These are phyloP conservation scores for Drosophila watanabei DNA, from an alignment of 1,140 invertebrate species.

Conservation along the genomic window DNA sequence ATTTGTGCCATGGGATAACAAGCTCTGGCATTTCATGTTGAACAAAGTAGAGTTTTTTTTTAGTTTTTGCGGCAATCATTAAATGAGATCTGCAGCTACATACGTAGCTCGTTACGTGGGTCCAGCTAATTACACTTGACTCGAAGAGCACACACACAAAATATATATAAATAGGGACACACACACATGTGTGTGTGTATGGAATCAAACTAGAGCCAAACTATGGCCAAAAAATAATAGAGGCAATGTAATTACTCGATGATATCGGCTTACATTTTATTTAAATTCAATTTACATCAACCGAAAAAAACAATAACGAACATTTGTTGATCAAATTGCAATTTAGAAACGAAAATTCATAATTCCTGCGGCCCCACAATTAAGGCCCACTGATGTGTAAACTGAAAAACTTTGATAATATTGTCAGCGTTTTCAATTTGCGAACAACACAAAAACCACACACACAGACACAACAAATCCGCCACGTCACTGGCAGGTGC, in stretches of 20 bases:
- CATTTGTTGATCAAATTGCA: slow-evolving; percentile 80
- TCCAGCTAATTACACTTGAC: slow-evolving; percentile 39
- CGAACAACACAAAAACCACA: slow-evolving; percentile 55
- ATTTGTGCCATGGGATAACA: slow-evolving; percentile 31
- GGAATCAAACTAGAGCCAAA: slow-evolving; percentile 1
- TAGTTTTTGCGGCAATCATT: slow-evolving; percentile 13
- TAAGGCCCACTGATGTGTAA: slow-evolving; percentile 82
- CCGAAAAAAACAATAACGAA: slow-evolving; percentile 72
- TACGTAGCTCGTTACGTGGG: slow-evolving; percentile 51
- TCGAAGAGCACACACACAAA: slow-evolving; percentile 18
- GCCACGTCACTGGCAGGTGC: slow-evolving; percentile 58
- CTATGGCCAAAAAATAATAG: background rate
- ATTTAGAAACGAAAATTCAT: slow-evolving; percentile 75
- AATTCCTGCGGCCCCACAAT: slow-evolving; percentile 54
- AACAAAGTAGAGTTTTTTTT: slow-evolving; percentile 33
- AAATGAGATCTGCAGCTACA: slow-evolving; percentile 53
- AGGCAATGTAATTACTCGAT: slow-evolving; percentile 71
- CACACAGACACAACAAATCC: slow-evolving; percentile 26
- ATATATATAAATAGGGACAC: background rate
- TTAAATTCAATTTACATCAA: slow-evolving; percentile 81
- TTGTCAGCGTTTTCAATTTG: slow-evolving; percentile 82
- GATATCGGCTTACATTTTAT: slow-evolving; percentile 73
- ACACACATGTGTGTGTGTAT: background rate
- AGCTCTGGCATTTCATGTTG: slow-evolving; percentile 35
- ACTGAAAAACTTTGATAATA: slow-evolving; percentile 83